Conservation (phyloP, 2,888 invertebrate genomes). For the Pseudolycoriella hygida region DNA sequence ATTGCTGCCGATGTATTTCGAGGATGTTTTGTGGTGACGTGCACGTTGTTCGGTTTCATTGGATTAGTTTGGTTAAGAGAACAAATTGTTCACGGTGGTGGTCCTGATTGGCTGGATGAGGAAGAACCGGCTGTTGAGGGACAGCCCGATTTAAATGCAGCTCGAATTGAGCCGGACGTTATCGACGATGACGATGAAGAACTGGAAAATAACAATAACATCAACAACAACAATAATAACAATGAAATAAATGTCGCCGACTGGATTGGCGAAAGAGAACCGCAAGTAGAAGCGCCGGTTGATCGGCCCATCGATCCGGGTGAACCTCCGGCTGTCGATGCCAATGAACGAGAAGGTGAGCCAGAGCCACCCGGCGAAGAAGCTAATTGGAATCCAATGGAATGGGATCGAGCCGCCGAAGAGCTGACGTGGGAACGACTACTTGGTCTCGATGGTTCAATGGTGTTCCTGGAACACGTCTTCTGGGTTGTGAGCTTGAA, state of each 20-base stretch:
- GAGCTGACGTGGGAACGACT: slow-evolving; percentile 97
- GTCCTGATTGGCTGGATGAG: slow-evolving; percentile 82
- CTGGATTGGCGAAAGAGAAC: background rate
- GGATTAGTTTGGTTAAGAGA: slow-evolving; percentile 94
- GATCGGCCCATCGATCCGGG: slow-evolving; percentile 23
- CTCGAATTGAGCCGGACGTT: slow-evolving; percentile 13
- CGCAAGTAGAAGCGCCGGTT: slow-evolving; percentile 15
- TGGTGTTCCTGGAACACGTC: slow-evolving; percentile 94
- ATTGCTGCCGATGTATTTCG: slow-evolving; percentile 86
- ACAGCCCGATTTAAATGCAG: slow-evolving; percentile 18
- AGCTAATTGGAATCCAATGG: slow-evolving; percentile 90
- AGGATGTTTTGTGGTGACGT: slow-evolving; percentile 91
- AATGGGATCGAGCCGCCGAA: slow-evolving; percentile 95
- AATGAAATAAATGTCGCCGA: slow-evolving; percentile 32
- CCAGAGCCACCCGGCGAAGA: slow-evolving; percentile 21
- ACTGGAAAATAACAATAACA: slow-evolving; percentile 11
- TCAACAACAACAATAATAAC: slow-evolving; percentile 18
- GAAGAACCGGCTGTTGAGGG: slow-evolving; percentile 26
- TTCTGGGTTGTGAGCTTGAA: slow-evolving; percentile 98
- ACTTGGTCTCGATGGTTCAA: slow-evolving; percentile 87
- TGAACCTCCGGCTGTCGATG: slow-evolving; percentile 22
- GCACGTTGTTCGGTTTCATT: slow-evolving; percentile 90
- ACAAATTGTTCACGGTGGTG: slow-evolving; percentile 94
- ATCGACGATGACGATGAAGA: slow-evolving; percentile 6
- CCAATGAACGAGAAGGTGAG: slow-evolving; percentile 25